phyloP scores from a whole-genome alignment of 1,140 invertebrate genomes.

The Wasmannia auropunctata region DNA sequence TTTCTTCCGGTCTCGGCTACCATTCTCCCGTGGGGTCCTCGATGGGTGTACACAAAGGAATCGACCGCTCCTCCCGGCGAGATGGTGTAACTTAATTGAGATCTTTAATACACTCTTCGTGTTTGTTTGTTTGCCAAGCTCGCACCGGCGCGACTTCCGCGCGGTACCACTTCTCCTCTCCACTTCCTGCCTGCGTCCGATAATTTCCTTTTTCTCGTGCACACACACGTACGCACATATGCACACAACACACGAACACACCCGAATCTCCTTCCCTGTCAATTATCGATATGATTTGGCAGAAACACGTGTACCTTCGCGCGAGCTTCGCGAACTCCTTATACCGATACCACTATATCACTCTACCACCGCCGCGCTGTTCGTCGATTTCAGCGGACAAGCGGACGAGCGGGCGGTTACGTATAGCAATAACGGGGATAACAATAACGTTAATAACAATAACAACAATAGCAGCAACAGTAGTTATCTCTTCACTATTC shows the following conservation, averaged over 20 bases:
- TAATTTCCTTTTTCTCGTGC: slow-evolving; percentile 7
- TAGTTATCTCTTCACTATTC: slow-evolving; percentile 7
- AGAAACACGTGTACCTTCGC: neutral
- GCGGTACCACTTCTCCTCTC: slow-evolving; percentile 15
- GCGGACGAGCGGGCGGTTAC: neutral
- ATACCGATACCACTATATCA: neutral
- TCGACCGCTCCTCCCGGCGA: slow-evolving; percentile 10
- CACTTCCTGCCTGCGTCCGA: neutral
- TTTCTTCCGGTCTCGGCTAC: slow-evolving; percentile 86
- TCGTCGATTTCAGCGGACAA: neutral
- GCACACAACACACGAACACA: too few species aligned
- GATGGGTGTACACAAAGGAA: neutral
- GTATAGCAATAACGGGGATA: slow-evolving; percentile 17
- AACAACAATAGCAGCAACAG: slow-evolving; percentile 6
- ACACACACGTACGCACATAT: too few species aligned
- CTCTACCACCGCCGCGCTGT: neutral
- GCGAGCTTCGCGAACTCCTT: neutral
- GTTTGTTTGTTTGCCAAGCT: slow-evolving; percentile 12
- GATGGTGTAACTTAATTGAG: slow-evolving; percentile 18
- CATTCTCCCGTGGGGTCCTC: slow-evolving; percentile 73
- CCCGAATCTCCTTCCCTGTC: neutral
- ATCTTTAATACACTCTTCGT: neutral
- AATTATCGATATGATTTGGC: neutral
- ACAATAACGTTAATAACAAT: slow-evolving; percentile 33
- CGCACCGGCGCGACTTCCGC: neutral